Base-by-base conservation (phyloP, 2,888 invertebrate genomes). In the Pterostichus madidus region DNA sequence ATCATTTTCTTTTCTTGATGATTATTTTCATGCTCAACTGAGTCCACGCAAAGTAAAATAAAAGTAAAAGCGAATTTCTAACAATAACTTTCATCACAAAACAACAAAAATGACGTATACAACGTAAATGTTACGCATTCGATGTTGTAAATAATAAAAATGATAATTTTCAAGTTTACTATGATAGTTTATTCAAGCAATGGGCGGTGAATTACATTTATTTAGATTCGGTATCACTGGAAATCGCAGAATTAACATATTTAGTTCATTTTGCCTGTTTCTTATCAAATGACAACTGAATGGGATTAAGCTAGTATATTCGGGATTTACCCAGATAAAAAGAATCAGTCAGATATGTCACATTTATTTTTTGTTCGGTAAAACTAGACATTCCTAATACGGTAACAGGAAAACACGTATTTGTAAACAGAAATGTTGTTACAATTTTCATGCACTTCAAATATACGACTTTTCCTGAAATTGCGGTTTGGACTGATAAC, bases 11-110 rank as follows among this genome's bases (percentile, higher is more conserved):
- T 61, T 64, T 35, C 64, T 64, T 35, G 32, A 6, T n/a, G 64
- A 64, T 64, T 64, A 64, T 64, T 64, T 64, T n/a, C 13, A 64
- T 35, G 64, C 64, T 35, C 64, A 35, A 32, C 32, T 64, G 64
- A 2, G 5, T 32, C 32, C 13, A 64, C 64, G 64, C 35, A 64
- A 64, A 6, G n/a, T 4, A 5, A 61, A 61, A 61, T 61, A 61
- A 61, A 61, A 64, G 64, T 64, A 64, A 64, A 64, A 64, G 64
- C 35, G n/a, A 64, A 64, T 35, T 64, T 64, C 64, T 35, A 64
- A 64, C 35, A 64, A 64, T 35, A 64, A 64, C 64, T 64, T 64
- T 64, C 32, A 7, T 64, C 11, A 11, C 49, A 49, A 64, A 10
- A 35, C 35, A 64, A 35, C 32, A 24, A 24, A 24, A 24, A 24